These are phyloP conservation scores for Drosophila sturtevanti DNA, from an alignment of 1,140 invertebrate species.

Conservation along the genomic window DNA sequence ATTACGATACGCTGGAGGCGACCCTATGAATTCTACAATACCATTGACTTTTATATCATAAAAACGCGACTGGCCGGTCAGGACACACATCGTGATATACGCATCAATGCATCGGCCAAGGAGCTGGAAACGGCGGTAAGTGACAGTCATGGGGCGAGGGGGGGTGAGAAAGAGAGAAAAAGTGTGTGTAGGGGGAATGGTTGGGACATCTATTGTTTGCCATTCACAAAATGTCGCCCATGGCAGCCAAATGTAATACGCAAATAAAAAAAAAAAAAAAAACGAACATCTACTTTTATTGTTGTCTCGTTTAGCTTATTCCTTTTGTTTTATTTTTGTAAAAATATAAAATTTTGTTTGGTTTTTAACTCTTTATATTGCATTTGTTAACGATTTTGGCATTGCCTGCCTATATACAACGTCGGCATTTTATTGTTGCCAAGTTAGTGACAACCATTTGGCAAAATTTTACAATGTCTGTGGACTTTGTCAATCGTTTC, in stretches of 20 bases:
- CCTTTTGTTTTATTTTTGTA: constrained; percentile 25
- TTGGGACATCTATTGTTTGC: constrained; percentile 13
- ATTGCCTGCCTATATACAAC: neutral
- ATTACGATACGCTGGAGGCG: constrained; percentile 92
- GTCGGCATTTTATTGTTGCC: constrained; percentile 9
- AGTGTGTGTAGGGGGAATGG: neutral
- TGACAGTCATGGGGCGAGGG: neutral
- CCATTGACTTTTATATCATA: constrained; percentile 91
- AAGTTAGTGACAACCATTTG: constrained; percentile 33
- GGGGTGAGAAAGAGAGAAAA: neutral
- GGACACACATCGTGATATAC: constrained; percentile 86
- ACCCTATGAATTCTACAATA: constrained; percentile 88
- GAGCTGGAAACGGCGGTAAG: constrained; percentile 86
- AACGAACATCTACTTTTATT: neutral
- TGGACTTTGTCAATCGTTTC: constrained; percentile 52
- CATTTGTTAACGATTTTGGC: constrained; percentile 1
- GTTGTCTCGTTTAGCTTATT: neutral
- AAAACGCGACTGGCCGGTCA: constrained; percentile 86
- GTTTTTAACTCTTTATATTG: neutral
- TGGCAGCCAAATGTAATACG: neutral
- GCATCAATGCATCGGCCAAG: constrained; percentile 85
- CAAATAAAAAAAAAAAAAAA: neutral
- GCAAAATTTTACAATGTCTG: constrained; percentile 29
- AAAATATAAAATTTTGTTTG: constrained; percentile 3
- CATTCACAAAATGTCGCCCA: constrained; percentile 4